phyloP scores from a whole-genome alignment of 2,797 vertebrate species.

The Danio jaintianensis region DNA sequence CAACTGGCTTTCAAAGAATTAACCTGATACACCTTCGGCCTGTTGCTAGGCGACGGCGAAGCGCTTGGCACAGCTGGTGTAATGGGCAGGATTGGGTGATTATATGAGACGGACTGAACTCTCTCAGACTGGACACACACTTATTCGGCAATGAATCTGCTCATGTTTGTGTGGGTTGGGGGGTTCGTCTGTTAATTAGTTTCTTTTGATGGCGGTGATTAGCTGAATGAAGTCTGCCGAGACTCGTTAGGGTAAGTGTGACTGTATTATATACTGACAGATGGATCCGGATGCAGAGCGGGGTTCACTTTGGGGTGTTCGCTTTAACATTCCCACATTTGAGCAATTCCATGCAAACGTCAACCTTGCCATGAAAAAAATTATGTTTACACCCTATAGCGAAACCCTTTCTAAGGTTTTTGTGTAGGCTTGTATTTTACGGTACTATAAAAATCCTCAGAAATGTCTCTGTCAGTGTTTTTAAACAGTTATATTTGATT shows the following conservation, averaged over 20 bases:
- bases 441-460: too few relatives aligned
- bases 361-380: too few relatives aligned
- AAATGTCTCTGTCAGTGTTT: too few relatives aligned
- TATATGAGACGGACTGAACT: slow-evolving; percentile 54
- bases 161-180: slow-evolving; percentile 16
- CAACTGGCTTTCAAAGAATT: slow-evolving; percentile 77
- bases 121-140: slow-evolving; percentile 19
- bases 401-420: too few relatives aligned
- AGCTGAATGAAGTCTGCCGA: slow-evolving; percentile 20
- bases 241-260: slow-evolving; percentile 30
- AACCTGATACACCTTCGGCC: slow-evolving; percentile 77
- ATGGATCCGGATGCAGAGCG: not conserved
- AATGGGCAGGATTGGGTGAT: slow-evolving; percentile 67
- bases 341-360: too few relatives aligned
- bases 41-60: slow-evolving; percentile 80
- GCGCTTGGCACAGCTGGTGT: slow-evolving; percentile 67
- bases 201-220: slow-evolving; percentile 21
- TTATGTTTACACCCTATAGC: too few relatives aligned
- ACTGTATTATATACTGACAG: not conserved
- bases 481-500: too few relatives aligned
- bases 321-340: slow-evolving; percentile 60
- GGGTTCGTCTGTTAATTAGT: slow-evolving; percentile 8
- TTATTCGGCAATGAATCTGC: slow-evolving; percentile 6
- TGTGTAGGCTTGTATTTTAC: too few relatives aligned
- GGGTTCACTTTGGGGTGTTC: slow-evolving; percentile 68